Conservation (phyloP, 2,888 invertebrate species). For the Rhagium mordax region DNA sequence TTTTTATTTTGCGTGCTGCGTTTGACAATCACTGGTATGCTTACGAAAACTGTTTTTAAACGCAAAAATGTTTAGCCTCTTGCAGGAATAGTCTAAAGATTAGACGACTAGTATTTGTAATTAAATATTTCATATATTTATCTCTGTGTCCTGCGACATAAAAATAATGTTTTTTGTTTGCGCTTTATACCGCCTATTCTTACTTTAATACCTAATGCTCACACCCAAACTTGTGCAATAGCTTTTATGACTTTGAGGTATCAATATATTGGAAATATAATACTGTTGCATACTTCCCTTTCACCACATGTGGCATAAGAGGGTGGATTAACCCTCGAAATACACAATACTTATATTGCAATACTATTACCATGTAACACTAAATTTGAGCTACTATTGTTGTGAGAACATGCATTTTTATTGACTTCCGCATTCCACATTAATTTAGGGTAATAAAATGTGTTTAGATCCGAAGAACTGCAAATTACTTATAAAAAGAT, state of each 20-base stretch:
- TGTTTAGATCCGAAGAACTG: not conserved
- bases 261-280: constrained; percentile 1
- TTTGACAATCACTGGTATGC: no score
- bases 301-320: constrained; percentile 26
- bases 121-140: no score
- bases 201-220: no score
- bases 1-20: no score
- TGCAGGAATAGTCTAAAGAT: no score
- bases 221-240: not conserved
- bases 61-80: no score
- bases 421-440: constrained; percentile 22
- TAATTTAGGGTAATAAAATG: no score
- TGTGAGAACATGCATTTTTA: constrained; percentile 34
- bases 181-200: not conserved
- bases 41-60: no score
- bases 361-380: constrained; percentile 49
- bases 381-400: constrained; percentile 48
- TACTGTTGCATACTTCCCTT: not conserved
- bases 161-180: not conserved
- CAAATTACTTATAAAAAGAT: not conserved
- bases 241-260: not conserved
- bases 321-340: constrained; percentile 39
- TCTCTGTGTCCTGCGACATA: no score
- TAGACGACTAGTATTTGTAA: no score
- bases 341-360: constrained; percentile 37